Conservation (phyloP, 2,797 vertebrate genomes). For the Cirrhinus mrigala region DNA sequence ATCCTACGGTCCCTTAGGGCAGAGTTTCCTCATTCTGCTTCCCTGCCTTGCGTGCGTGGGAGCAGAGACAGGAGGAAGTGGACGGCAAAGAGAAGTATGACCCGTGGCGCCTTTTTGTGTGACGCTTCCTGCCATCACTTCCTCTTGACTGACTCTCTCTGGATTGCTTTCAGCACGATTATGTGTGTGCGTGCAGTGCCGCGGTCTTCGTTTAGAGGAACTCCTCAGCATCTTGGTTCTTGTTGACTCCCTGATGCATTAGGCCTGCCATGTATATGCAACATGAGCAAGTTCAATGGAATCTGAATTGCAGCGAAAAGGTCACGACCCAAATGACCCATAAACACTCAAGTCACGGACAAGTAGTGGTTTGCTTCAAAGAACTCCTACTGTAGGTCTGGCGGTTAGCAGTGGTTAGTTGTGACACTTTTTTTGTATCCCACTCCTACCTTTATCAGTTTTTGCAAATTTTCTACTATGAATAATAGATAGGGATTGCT, state of each 20-base stretch:
- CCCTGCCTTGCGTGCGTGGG: conserved; percentile 63
- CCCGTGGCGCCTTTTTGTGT: conserved; percentile 66
- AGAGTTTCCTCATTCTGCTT: conserved; percentile 65
- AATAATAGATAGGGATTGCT: no score
- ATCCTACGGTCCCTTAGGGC: conserved; percentile 57
- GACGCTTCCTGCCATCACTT: conserved; percentile 62
- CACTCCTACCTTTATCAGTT: not conserved
- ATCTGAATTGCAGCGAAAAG: conserved; percentile 58
- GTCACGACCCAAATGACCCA: conserved; percentile 20
- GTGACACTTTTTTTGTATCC: not conserved
- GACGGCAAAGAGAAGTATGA: conserved; percentile 58
- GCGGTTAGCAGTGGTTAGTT: not conserved
- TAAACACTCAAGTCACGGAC: conserved; percentile 13
- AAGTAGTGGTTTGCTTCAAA: conserved; percentile 8
- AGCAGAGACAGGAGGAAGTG: conserved; percentile 43
- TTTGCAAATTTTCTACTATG: not conserved
- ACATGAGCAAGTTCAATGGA: conserved; percentile 48
- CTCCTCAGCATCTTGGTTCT: conserved; percentile 7
- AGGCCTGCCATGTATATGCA: conserved; percentile 33
- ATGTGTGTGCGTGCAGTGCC: conserved; percentile 16
- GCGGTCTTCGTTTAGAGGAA: not conserved
- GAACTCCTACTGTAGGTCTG: not conserved
- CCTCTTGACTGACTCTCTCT: conserved; percentile 48
- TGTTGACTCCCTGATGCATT: conserved; percentile 49
- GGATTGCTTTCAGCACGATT: conserved; percentile 29